Conservation (phyloP, 2,888 invertebrate species). For the Unio pictorum region DNA sequence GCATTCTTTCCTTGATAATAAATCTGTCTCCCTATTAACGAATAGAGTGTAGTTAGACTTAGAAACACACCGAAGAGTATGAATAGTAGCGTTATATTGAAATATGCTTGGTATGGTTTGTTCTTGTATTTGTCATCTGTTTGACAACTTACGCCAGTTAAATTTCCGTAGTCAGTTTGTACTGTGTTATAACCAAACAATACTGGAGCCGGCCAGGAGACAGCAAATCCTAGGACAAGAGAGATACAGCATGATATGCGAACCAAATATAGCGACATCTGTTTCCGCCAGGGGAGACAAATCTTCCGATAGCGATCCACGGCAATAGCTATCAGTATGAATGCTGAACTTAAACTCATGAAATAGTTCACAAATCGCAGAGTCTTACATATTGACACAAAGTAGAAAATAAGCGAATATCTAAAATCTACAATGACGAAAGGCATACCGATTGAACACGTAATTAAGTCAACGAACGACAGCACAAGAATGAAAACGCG, state of each 20-base stretch:
- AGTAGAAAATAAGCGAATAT: too few relatives aligned
- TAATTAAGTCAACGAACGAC: too few relatives aligned
- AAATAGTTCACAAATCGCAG: too few relatives aligned
- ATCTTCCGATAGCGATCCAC: slow-evolving; percentile 44
- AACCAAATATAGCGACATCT: slow-evolving; percentile 33
- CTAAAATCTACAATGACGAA: too few relatives aligned
- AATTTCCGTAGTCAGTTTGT: slow-evolving; percentile 22
- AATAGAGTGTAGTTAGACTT: slow-evolving; percentile 38
- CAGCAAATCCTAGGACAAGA: slow-evolving; percentile 15
- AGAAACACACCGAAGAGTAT: slow-evolving; percentile 29
- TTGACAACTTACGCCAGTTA: slow-evolving; percentile 45
- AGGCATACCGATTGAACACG: too few relatives aligned
- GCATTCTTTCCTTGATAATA: too few relatives aligned
- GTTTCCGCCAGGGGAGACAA: slow-evolving; percentile 47
- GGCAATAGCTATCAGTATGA: too few relatives aligned
- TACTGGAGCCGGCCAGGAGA: slow-evolving; percentile 44
- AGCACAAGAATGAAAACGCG: too few relatives aligned
- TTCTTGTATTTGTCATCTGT: slow-evolving; percentile 32
- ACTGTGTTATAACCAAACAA: slow-evolving; percentile 46
- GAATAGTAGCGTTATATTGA: slow-evolving; percentile 38
- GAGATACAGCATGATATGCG: slow-evolving; percentile 22
- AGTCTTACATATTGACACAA: too few relatives aligned
- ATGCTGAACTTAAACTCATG: too few relatives aligned
- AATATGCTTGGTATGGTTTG: slow-evolving; percentile 39
- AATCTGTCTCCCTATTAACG: slow-evolving; percentile 27